phyloP scores from a whole-genome alignment of 2,113 vertebrate genomes.

The Marcusenius ussheri region DNA sequence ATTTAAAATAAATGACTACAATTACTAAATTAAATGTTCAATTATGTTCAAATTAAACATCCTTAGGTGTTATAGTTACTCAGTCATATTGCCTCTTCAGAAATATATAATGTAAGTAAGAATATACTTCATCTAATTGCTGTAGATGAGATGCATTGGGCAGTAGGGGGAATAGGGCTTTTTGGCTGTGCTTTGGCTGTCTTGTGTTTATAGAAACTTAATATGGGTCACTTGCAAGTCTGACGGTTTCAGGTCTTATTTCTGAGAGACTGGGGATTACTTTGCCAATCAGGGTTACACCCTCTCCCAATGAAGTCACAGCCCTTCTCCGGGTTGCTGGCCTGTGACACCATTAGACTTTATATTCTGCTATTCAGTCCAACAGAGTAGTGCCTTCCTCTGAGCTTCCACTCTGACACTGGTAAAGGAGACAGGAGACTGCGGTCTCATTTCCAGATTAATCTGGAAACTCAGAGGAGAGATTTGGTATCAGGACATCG shows the following conservation, averaged over 20 bases:
- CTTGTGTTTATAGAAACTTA: neutral
- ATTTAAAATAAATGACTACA: neutral
- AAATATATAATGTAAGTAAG: neutral
- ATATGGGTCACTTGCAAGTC: neutral
- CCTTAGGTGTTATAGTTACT: neutral
- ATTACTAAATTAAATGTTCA: neutral
- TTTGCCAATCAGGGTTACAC: neutral
- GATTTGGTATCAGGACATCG: neutral
- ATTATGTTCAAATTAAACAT: neutral
- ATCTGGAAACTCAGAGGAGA: neutral
- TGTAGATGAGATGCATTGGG: neutral
- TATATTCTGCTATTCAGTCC: neutral
- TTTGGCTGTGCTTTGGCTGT: neutral
- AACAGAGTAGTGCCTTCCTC: neutral
- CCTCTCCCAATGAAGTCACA: neutral
- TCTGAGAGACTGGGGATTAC: neutral
- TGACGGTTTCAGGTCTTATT: neutral
- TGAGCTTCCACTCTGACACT: neutral
- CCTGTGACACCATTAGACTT: neutral
- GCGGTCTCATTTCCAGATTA: neutral
- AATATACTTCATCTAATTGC: neutral
- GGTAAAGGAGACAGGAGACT: neutral
- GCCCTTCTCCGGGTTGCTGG: neutral
- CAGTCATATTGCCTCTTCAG: neutral
- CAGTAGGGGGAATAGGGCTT: neutral